Percentiles rank a stretch among this genome's conserved stretches.
phyloP scores from a whole-genome alignment of 1,140 invertebrate genomes.

The Cardiocondyla obscurior region DNA sequence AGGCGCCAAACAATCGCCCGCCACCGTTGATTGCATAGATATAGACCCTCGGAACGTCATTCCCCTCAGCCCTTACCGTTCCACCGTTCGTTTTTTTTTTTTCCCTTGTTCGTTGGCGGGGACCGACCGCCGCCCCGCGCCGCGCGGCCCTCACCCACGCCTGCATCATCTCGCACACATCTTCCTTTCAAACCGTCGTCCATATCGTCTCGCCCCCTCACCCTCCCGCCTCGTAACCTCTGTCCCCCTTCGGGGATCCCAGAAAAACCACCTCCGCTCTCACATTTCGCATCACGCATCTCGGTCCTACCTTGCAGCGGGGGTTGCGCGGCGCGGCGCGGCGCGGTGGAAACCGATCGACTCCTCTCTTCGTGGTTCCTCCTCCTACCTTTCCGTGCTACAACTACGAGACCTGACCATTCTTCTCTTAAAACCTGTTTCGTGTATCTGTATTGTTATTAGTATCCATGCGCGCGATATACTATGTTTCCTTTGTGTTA shows the following conservation, averaged over 20 bases:
- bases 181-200: slow-evolving; percentile 41
- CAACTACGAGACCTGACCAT: slow-evolving; percentile 60
- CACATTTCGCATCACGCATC: slow-evolving; percentile 13
- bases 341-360: not conserved
- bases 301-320: not conserved
- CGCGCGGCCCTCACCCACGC: slow-evolving; percentile 1
- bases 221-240: not conserved
- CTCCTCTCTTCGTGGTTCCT: slow-evolving; percentile 45
- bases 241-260: not conserved
- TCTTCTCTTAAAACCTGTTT: slow-evolving; percentile 80
- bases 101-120: slow-evolving; percentile 57
- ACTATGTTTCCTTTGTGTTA: slow-evolving; percentile 69
- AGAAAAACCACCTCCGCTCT: slow-evolving; percentile 43
- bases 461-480: slow-evolving; percentile 65
- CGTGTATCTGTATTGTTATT: slow-evolving; percentile 78
- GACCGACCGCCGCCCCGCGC: slow-evolving; percentile 16
- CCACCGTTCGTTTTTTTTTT: slow-evolving; percentile 19
- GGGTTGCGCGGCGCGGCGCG: too few relatives aligned
- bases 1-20: slow-evolving; percentile 76
- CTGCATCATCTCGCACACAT: slow-evolving; percentile 6
- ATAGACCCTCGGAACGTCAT: slow-evolving; percentile 61
- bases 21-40: slow-evolving; percentile 67
- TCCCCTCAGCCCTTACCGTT: slow-evolving; percentile 30
- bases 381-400: slow-evolving; percentile 40
- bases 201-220: not conserved